phyloP scores from a whole-genome alignment of 2,113 vertebrate genomes.

The Phoenicopterus ruber region DNA sequence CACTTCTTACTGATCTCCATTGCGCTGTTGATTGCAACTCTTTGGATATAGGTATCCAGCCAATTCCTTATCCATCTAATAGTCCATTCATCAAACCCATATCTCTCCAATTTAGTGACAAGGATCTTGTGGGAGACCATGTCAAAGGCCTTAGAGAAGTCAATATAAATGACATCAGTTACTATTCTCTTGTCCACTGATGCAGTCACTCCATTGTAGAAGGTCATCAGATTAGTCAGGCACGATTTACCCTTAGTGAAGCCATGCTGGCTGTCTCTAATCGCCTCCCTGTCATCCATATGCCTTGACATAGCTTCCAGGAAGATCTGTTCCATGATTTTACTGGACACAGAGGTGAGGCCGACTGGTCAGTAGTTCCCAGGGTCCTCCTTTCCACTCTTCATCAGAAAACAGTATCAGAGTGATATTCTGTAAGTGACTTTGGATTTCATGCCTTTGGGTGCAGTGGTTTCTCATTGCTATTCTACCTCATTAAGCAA shows the following conservation, averaged over 20 bases:
- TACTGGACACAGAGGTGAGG: too few relatives aligned
- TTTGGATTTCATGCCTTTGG: background rate
- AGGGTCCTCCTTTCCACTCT: background rate
- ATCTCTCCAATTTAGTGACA: background rate
- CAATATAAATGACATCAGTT: background rate
- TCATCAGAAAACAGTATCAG: background rate
- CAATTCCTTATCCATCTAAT: background rate
- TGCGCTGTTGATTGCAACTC: background rate
- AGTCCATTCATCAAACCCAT: background rate
- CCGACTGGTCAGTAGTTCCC: background rate
- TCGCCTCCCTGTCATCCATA: too few relatives aligned
- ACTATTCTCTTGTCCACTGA: background rate
- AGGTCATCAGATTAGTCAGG: background rate
- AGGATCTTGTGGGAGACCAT: background rate
- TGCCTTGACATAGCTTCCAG: too few relatives aligned
- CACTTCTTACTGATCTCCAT: background rate
- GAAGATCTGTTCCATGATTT: too few relatives aligned
- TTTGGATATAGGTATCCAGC: background rate
- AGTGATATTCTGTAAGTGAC: background rate
- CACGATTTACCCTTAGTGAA: background rate
- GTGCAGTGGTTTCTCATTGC: background rate
- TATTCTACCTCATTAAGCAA: background rate
- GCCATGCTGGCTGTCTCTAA: too few relatives aligned
- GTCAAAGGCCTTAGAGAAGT: background rate
- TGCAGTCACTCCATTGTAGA: background rate